Conservation (phyloP, 2,797 vertebrate genomes). For the Kryptolebias ocellatus region DNA sequence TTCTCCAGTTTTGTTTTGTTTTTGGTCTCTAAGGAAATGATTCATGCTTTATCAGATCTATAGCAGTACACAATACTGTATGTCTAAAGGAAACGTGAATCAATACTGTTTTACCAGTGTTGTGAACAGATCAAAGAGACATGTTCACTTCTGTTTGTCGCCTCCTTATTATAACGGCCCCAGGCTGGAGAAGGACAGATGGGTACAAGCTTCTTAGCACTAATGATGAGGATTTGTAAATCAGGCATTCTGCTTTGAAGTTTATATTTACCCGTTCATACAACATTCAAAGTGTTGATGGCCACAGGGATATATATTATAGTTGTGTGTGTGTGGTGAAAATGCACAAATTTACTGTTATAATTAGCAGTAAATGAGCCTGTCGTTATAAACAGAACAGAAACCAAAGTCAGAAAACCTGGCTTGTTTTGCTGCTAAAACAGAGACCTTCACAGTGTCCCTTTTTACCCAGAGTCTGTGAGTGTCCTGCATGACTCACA, state of each 20-base stretch:
- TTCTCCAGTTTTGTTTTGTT: background rate
- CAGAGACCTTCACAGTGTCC: too few relatives aligned
- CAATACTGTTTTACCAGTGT: conserved; percentile 9
- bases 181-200: conserved; percentile 35
- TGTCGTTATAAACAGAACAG: too few relatives aligned
- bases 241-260: background rate
- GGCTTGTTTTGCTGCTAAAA: too few relatives aligned
- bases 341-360: too few relatives aligned
- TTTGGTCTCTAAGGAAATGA: background rate
- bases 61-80: background rate
- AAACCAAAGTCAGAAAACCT: too few relatives aligned
- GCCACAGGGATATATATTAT: too few relatives aligned
- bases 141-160: background rate
- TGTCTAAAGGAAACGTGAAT: background rate
- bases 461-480: too few relatives aligned
- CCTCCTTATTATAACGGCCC: conserved; percentile 26
- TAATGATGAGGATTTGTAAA: conserved; percentile 7
- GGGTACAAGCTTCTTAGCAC: conserved; percentile 13
- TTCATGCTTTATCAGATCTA: background rate
- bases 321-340: too few relatives aligned
- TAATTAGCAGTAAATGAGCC: too few relatives aligned
- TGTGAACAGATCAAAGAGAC: conserved; percentile 7
- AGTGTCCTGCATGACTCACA: too few relatives aligned
- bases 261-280: too few relatives aligned
- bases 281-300: too few relatives aligned